Base-by-base conservation (phyloP, 2,113 vertebrate species). In the Rhea americana region DNA sequence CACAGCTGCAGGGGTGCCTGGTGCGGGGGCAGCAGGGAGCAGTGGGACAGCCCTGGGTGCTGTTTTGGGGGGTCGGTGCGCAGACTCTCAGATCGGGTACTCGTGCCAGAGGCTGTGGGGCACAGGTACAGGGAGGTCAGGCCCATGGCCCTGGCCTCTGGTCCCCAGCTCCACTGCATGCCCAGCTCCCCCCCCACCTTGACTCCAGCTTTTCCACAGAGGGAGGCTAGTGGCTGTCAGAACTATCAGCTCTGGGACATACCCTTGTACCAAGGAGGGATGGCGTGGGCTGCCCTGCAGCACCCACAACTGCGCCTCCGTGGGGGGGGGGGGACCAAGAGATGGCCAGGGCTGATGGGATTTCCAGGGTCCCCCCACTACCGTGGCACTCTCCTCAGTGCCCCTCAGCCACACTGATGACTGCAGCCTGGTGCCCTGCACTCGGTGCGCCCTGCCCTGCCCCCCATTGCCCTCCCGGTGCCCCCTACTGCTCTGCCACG, bases 71-170 rank as follows among this genome's bases (percentile, higher is more conserved):
- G 61, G 12, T 24, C 32, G n/a, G 39, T 59, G 35, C 11, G 50
- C 39, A 6, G 76, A 35, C 2, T 35, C 79, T 96, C 94, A 96
- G 43, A 96, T 85, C 26, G 61, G 35, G 13, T 93, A 95, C 50
- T 89, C 82, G 4, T 95, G 94, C 95, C 96, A 96, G 45, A 96
- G 76, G 87, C 96, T 96, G 93, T 18, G 72, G 91, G 79, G 35
- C 30, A 91, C 35, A 78, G 30, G 35, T 18, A 85, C 22, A 11
- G 7, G 21, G 37, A 74, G 14, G 20, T 91, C 81, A 91, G 80
- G 47, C 47, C 72, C 8, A 2, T 26, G 51, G 51, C 24, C 51
- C 51, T 14, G 51, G 25, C 51, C 51, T 26, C 10, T 41, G 66
- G 20, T 66, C 74, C 74, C 47, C 70, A 45, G 32, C 59, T 32